phyloP scores from a whole-genome alignment of 2,888 invertebrate species.

The Stenotaenia linearis region DNA sequence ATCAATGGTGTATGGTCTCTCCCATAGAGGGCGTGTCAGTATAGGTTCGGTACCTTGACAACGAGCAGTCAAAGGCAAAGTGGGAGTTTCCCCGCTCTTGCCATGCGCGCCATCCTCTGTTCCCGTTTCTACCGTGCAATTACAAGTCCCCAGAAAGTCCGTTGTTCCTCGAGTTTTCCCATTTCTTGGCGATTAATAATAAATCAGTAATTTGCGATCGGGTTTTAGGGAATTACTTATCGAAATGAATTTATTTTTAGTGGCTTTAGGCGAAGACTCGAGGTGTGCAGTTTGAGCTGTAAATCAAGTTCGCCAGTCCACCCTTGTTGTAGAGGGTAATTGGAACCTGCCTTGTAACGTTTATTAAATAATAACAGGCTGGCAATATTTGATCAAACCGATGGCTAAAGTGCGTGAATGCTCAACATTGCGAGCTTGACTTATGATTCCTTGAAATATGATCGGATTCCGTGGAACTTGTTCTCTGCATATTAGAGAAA shows the following conservation, averaged over 20 bases:
- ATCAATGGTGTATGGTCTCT: neutral
- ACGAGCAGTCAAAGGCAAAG: neutral
- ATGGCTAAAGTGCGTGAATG: neutral
- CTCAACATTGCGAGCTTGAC: neutral
- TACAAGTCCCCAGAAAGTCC: neutral
- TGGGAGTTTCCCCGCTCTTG: neutral
- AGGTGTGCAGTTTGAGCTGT: neutral
- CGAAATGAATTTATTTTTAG: neutral
- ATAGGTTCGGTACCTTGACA: neutral
- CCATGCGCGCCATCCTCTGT: neutral
- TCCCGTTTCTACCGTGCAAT: neutral
- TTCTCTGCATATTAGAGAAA: too few relatives aligned
- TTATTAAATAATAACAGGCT: constrained; percentile 33
- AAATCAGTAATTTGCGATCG: too few relatives aligned
- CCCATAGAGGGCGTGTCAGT: neutral
- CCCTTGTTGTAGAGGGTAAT: constrained; percentile 26
- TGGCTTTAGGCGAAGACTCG: neutral
- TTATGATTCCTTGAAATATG: neutral
- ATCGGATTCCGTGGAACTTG: neutral
- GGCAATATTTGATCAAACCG: constrained; percentile 27
- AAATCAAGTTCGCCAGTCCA: neutral
- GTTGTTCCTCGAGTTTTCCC: too few relatives aligned
- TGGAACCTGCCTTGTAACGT: constrained; percentile 27
- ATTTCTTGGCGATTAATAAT: too few relatives aligned
- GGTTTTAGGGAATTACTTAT: too few relatives aligned